Evolutionary conservation across 2,113 vertebrate species (phyloP), one percentile per base, ranked within the genome.

Genomic region (Corydoras maculifer): DNA sequence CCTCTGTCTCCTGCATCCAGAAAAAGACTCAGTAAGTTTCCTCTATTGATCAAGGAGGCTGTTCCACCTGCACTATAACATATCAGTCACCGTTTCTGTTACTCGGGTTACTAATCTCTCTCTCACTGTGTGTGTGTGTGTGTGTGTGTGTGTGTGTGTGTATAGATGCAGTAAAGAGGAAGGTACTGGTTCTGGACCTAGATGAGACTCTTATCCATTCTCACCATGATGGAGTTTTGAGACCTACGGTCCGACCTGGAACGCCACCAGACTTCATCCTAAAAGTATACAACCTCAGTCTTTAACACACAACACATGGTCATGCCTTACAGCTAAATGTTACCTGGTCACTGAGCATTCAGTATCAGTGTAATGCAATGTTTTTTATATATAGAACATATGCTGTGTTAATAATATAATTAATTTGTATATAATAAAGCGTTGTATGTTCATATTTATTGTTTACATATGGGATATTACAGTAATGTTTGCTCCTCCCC

Each of bases 141-240:
- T 51, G 10, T 60, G 4, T 64, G 5, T 64, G 43, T 5, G 11
- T 60, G 11, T 18, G 25, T 65, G 59, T 62, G 60, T 51, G 10
- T 60, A 53, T 75, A 91, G 89, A 85, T 76, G 86, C 90, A 78
- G 89, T 92, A 49, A 91, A 91, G 78, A 84, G 85, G 79, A 92
- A 91, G 75, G 88, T 91, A 35, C 75, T 92, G 14, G 89, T 91
- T 62, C 70, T 92, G 60, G 90, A 92, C 78, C 82, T 92, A 69
- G 90, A 92, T 63, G 91, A 92, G 76, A 92, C 90, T 3, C 79
- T 92, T 51, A 91, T 90, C 74, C 90, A 91, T 74, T 92, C 90
- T 35, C 91, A 92, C 63, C 90, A 91, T 9, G 90, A 92, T 32
- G 90, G 91, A 10, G 89, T 91, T 48, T 75, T 91, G 68, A 84